Base-by-base conservation (phyloP, 2,888 invertebrate genomes). In the Hybos culiciformis region DNA sequence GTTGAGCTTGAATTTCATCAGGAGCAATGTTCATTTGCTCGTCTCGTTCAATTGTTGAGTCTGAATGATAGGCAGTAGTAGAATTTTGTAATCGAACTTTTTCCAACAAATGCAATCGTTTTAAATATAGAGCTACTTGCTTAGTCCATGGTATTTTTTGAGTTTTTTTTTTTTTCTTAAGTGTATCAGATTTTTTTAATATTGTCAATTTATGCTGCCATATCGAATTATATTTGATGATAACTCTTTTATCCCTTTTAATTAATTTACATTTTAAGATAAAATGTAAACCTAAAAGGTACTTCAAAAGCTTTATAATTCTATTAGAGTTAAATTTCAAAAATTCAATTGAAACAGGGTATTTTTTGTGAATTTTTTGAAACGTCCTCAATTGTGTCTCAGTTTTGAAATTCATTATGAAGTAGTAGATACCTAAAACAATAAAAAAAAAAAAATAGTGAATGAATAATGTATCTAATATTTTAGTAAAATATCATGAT, bases 1-100 rank as follows among this genome's bases (percentile, higher is more conserved):
- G 46, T 43, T 61, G 56, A 43, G 58, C 58, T 40, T 57, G 56
- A 8, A 65, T 48, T 43, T 61, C 59, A 12, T 58, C 57, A n/a
- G 51, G 46, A 1, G 40, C 50, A 32, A 51, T 40, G 8, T 41
- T 43, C 7, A 17, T 31, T 18, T 39, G 39, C 5, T 7, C 21
- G 4, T n/a, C 20, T n/a, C 21, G 19, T 36, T 36, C 19, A 12
- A 21, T 20, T 14, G 19, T 21, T 4, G 36, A 36, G 14, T 36
- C 21, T 5, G 19, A 19, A 36, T 20, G n/a, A 20, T 36, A n/a
- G 21, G 19, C 12, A 8, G 12, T 19, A 8, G 18, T 6, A 15
- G 2, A 8, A 24, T 11, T 24, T 32, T 32, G 14, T 15, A 3
- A 12, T 21, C 14, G 19, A 14, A 36, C 3, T 44, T 44, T 44